Conservation (phyloP, 2,113 vertebrate species). For the Calypte anna region DNA sequence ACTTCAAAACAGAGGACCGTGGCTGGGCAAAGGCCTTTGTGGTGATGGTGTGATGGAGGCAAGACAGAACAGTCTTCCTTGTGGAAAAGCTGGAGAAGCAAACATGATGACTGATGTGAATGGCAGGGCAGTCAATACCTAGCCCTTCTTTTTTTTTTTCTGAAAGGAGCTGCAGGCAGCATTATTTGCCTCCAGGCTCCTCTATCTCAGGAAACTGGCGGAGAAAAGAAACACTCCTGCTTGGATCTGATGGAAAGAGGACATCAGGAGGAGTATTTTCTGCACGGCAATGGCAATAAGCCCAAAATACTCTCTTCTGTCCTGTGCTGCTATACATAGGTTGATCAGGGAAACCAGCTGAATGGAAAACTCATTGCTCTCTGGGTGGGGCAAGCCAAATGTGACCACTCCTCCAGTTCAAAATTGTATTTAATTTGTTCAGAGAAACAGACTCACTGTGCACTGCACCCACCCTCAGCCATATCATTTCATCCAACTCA, state of each 20-base stretch:
- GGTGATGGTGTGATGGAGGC: not conserved
- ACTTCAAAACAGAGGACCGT: not conserved
- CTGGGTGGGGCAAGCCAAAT: not conserved
- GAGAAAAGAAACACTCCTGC: not conserved
- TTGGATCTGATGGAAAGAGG: not conserved
- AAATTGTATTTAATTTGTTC: not conserved
- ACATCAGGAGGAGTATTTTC: not conserved
- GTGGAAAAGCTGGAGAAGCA: not conserved
- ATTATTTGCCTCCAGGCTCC: not conserved
- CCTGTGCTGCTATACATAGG: not conserved
- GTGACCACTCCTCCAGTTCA: not conserved
- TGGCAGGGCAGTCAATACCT: not conserved
- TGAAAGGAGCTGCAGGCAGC: not conserved
- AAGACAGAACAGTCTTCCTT: not conserved
- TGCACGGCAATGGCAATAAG: not conserved
- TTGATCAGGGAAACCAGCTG: not conserved
- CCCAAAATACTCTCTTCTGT: not conserved
- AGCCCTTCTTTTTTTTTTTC: not conserved
- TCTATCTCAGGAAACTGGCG: not conserved
- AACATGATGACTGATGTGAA: fast-evolving
- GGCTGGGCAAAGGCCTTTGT: not conserved
- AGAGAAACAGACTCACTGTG: not conserved
- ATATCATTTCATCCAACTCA: not conserved
- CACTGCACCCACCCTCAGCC: not conserved
- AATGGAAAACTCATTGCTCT: not conserved